Base-by-base conservation (phyloP, 1,140 invertebrate genomes). In the Calosoma granatense region DNA sequence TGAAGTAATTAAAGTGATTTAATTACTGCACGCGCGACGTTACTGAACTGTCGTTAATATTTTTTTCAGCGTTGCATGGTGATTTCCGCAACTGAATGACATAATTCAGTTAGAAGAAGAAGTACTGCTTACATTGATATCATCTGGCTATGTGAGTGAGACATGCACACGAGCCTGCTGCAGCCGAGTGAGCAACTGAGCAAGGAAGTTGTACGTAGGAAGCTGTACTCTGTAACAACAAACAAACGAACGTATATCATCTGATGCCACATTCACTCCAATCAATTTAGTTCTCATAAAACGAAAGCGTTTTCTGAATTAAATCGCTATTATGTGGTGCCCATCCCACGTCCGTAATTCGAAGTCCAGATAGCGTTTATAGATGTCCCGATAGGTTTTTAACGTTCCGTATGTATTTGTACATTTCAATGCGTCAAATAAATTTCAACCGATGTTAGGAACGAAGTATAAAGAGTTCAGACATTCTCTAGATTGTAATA, bases 391-490 rank as follows among this genome's bases (percentile, higher is more conserved):
- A 47, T 47, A 17, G 41, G 17, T 47, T 12, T 47, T 47, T 30
- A 30, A 30, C 26, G 26, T 14, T 30, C 26, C 14, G 6, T 30
- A 30, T 30, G 4, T 14, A 30, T 30, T 47, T 47, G 9, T 12
- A 47, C 41, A 47, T 47, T 47, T 47, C 41, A 47, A 47, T 47
- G 41, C 41, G 41, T 47, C 41, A 47, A 47, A 47, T 47, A 47
- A 47, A 47, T 47, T 47, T 17, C 15, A 47, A 47, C 41, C 17
- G 26, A 14, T 14, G 26, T 6, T 4, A 30, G n/a, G 6, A 30
- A 30, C 26, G 26, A 30, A 30, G 26, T 30, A 30, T 30, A 30
- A 30, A 30, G 26, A 6, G 26, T 30, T 30, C 14, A 14, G 14
- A 14, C 14, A 30, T 4, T 30, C 26, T 30, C 14, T 17, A 47